Percentiles rank a stretch among this genome's conserved stretches.
phyloP scores from a whole-genome alignment of 2,113 vertebrate genomes.

The Siniperca knerii region DNA sequence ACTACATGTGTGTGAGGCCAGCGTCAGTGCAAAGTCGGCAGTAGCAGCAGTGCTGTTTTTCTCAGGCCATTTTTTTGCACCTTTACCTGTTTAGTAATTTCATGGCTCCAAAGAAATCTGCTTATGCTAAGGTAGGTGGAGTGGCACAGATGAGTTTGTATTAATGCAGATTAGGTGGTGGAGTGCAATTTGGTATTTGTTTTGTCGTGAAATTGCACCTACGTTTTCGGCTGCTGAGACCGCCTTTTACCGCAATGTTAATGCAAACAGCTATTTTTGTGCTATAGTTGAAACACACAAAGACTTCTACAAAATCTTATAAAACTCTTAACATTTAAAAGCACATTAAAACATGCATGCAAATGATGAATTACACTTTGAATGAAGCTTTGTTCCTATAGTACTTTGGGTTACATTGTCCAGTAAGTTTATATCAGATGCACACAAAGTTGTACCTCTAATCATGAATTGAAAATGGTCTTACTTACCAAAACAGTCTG shows the following conservation, averaged over 20 bases:
- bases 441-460: not conserved
- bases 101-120: not conserved
- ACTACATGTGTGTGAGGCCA: not conserved
- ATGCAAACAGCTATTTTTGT: not conserved
- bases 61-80: not conserved
- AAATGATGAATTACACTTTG: conserved; percentile 8
- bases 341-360: not conserved
- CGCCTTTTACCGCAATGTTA: not conserved
- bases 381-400: not conserved
- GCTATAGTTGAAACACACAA: not conserved
- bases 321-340: not conserved
- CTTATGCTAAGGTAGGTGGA: not conserved
- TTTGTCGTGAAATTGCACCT: not conserved
- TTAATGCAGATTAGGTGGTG: not conserved
- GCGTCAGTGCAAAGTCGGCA: not conserved
- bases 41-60: not conserved
- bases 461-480: not conserved
- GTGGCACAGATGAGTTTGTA: not conserved
- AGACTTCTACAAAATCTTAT: not conserved
- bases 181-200: not conserved
- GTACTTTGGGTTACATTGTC: not conserved
- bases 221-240: not conserved
- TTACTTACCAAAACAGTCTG: not conserved
- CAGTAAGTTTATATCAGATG: not conserved
- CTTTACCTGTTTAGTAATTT: not conserved